Evolutionary conservation across 2,113 vertebrate genomes (phyloP), one percentile per base, ranked within the genome.

Genomic region (Peromyscus polionotus): DNA sequence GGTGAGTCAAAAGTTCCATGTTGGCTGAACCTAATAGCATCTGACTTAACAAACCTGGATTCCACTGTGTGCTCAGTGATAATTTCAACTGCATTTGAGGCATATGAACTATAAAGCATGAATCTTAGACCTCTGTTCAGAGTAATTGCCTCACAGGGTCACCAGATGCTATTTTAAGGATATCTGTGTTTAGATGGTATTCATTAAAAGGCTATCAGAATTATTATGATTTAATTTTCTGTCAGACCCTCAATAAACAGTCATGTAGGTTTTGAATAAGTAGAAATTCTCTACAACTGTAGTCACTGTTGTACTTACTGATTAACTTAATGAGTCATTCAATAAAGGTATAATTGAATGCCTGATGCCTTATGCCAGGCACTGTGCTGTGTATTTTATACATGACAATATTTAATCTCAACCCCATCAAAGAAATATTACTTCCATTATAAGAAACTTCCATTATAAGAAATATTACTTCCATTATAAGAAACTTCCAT

Each of bases 221-320:
- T 81, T 85, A 24, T 79, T 87, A 33, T 61, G 48, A 57, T 91
- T 91, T 81, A 54, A 45, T 39, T 91, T 94, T 67, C 67, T 42
- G 28, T 81, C 86, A 90, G 57, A 59, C 45, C 33, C 17, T 88
- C 31, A 92, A 3, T 45, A 79, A 59, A 14, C 9, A n/a, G 26
- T 67, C 19, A 22, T 57, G 22, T 19, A 77, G 51, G 5, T 83
- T 97, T 93, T 67, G 22, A 94, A 86, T 61, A 77, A 72, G 5
- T 31, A 20, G 24, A 28, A 86, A 80, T 76, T 45, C 79, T 54
- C 51, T 79, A 19, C 70, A 48, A 22, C 14, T 22, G 20, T 88
- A 33, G 51, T 28, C 9, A 31, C 36, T 39, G 20, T 76, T 65
- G 22, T 57, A 19, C 19, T 22, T 33, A 24, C 51, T 76, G 83